phyloP scores from a whole-genome alignment of 2,888 invertebrate species.

The Pandemis corylana region DNA sequence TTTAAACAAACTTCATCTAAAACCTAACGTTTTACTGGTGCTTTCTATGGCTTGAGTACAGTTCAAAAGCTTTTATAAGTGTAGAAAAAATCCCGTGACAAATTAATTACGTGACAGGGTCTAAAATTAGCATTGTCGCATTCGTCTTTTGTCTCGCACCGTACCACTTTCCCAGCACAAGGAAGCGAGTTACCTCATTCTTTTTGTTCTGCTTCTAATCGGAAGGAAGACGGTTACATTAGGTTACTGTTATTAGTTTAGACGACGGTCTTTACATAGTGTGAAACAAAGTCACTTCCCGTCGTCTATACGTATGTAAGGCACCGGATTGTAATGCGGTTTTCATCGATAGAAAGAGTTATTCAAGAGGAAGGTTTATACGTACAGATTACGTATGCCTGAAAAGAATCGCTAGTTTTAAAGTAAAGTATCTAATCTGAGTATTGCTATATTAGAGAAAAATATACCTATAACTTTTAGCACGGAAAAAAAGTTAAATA shows the following conservation, averaged over 20 bases:
- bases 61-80: neutral
- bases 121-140: slow-evolving; percentile 33
- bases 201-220: slow-evolving; percentile 25
- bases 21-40: too few relatives aligned
- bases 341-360: too few relatives aligned
- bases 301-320: too few relatives aligned
- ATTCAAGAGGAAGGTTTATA: too few relatives aligned
- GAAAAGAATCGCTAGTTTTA: too few relatives aligned
- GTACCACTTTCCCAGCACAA: slow-evolving; percentile 32
- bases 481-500: neutral
- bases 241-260: neutral
- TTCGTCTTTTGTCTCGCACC: slow-evolving; percentile 30
- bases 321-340: too few relatives aligned
- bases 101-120: slow-evolving; percentile 28
- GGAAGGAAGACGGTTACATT: slow-evolving; percentile 29
- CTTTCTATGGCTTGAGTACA: too few relatives aligned
- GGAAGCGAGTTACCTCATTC: slow-evolving; percentile 40
- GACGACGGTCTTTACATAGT: too few relatives aligned
- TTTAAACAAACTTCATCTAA: too few relatives aligned
- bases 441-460: neutral
- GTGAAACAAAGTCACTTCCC: too few relatives aligned
- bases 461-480: too few relatives aligned
- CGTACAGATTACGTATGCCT: too few relatives aligned
- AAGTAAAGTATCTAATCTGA: neutral
- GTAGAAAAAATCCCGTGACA: neutral